Conservation (phyloP, 2,888 invertebrate genomes). For the Macaria liturata region DNA sequence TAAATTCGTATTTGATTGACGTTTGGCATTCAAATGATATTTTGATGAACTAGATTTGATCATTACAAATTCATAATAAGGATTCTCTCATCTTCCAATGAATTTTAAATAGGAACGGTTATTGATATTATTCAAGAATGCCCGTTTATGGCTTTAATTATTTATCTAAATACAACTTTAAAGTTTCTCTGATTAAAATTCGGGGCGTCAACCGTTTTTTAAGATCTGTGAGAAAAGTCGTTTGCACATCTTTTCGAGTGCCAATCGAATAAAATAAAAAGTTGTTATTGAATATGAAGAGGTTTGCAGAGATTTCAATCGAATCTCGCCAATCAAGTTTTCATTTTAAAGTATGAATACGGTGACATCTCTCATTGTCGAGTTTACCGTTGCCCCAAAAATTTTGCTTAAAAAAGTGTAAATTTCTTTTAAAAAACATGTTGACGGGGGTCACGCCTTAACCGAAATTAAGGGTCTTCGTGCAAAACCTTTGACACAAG, state of each 20-base stretch:
- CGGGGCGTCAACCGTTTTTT: constrained; percentile 34
- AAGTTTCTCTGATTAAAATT: constrained; percentile 21
- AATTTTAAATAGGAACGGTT: constrained; percentile 22
- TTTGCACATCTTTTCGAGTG: constrained; percentile 51
- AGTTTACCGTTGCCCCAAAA: constrained; percentile 66
- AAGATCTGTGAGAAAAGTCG: constrained; percentile 67
- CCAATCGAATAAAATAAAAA: constrained; percentile 54
- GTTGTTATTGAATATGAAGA: constrained; percentile 60
- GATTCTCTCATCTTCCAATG: constrained; percentile 33
- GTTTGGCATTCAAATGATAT: constrained; percentile 47
- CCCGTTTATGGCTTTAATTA: constrained; percentile 9
- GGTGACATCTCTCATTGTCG: constrained; percentile 67
- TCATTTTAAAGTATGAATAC: constrained; percentile 73
- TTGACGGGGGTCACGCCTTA: constrained; percentile 81
- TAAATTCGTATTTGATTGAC: constrained; percentile 70
- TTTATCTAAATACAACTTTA: constrained; percentile 9
- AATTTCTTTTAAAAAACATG: constrained; percentile 67
- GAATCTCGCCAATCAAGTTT: constrained; percentile 79
- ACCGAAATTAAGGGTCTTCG: constrained; percentile 76
- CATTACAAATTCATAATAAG: constrained; percentile 54
- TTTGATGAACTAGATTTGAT: constrained; percentile 60
- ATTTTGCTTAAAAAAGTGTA: constrained; percentile 71
- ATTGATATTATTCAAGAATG: constrained; percentile 10
- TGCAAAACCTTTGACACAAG: constrained; percentile 77
- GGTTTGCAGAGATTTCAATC: constrained; percentile 70